Base-by-base conservation (phyloP, 2,797 vertebrate species). In the Ctenopoma kingsleyae region DNA sequence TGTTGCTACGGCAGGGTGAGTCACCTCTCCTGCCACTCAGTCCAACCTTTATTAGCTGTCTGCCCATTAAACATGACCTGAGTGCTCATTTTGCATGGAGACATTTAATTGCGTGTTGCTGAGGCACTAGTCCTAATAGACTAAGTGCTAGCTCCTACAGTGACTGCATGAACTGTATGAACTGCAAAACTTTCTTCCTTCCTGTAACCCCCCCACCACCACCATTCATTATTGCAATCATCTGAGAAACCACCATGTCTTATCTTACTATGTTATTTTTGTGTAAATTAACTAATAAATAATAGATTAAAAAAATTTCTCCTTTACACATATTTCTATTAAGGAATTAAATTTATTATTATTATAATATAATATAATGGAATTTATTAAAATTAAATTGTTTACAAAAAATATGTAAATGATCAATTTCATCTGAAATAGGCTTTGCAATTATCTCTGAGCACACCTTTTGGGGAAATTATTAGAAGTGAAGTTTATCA, bases 61-160 rank as follows among this genome's bases (percentile, higher is more conserved):
- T 91, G 81, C 78, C 89, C 91, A 92, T 93, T 93, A 92, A 89
- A 91, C 79, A 84, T 91, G 92, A 92, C 87, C 92, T 87, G 84
- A 86, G 87, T 76, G 76, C 87, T 91, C 88, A 90, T 92, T 93
- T 91, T 89, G 86, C 91, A 80, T 84, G 83, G 84, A 90, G 89
- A 90, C 87, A 80, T 84, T 90, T 93, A 93, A 93, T 92, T 91
- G 88, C 74, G 80, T 67, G 75, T 82, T 63, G 77, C 86, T 72
- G 59, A 80, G 72, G 72, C 83, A 66, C 74, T 62, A 49, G 65
- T 77, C 50, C 84, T 92, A 88, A 91, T 88, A 90, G 84, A 81
- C 88, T 89, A 91, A 92, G 90, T 87, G 84, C 71, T 36, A 69
- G 63, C 80, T 90, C 78, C 86, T 81, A 80, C 61, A 10, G 79